Evolutionary conservation across 2,113 vertebrate genomes (phyloP).

Genomic region (Tichodroma muraria): DNA sequence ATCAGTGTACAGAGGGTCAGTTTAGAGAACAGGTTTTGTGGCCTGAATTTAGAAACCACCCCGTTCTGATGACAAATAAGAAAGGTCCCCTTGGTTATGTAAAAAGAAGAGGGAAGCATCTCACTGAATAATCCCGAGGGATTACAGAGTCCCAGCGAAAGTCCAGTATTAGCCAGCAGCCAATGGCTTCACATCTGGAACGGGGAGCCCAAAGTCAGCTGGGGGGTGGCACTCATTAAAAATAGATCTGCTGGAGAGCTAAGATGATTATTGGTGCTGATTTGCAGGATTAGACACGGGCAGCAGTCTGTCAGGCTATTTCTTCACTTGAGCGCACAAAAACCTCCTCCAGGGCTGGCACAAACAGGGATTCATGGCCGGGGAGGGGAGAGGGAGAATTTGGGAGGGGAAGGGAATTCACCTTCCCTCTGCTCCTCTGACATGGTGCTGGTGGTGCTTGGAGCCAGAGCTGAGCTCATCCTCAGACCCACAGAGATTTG

Average conservation of each 20-base stretch:
- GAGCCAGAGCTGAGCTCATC: background rate
- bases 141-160: constrained; percentile 7
- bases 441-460: background rate
- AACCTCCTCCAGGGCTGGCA: background rate
- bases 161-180: constrained; percentile 33
- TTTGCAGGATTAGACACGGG: constrained; percentile 31
- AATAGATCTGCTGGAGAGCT: constrained; percentile 39
- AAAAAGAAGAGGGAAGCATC: constrained; percentile 7
- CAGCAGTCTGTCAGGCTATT: constrained; percentile 31
- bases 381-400: background rate
- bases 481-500: background rate
- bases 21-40: background rate
- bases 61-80: background rate
- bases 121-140: background rate
- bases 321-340: background rate
- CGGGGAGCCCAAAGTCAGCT: background rate
- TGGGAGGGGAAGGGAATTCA: background rate
- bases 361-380: background rate
- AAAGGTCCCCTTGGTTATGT: constrained; percentile 23
- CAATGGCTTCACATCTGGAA: constrained; percentile 28
- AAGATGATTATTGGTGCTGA: constrained; percentile 53
- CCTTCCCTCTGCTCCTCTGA: background rate
- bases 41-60: background rate
- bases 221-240: constrained; percentile 47
- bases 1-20: background rate